Evolutionary conservation across 2,797 vertebrate species (phyloP), one percentile per base, ranked within the genome.

Genomic region (Crocodylus rhombifer): DNA sequence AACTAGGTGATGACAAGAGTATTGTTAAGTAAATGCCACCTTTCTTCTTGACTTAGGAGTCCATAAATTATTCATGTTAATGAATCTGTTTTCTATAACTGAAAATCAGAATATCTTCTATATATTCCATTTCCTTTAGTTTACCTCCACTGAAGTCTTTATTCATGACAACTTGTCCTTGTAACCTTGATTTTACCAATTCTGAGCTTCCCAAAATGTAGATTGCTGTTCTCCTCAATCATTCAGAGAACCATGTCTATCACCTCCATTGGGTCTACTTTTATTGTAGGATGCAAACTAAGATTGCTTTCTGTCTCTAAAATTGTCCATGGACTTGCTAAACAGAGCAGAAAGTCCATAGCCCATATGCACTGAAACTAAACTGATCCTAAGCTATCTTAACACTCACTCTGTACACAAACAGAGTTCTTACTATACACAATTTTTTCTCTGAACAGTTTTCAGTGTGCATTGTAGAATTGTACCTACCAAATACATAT

Each of bases 51-150:
- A 33, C 80, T 67, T 61, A 64, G 12, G 14, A 25, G 87, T 92
- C 7, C 77, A 9, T 69, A 57, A 65, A 80, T 21, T 84, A 21
- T 3, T 64, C 3, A 67, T 56, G 51, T 89, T 62, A 82, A 90
- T 69, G 76, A 84, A 4, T 73, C 3, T 0, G 1, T 10, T 79
- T 84, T 33, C 28, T 20, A 84, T 87, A 89, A 63, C 78, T 94
- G 51, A 6, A 89, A 57, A 93, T 92, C 84, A 65, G 30, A 60
- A 36, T 82, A 81, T 77, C 74, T 8, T 17, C 10, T 91, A 2
- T 84, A 42, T 77, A 77, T 91, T 89, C 92, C 90, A 79, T 82
- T 95, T 77, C 42, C 36, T 15, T 91, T 91, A 36, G 51, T 73
- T 67, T 26, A 51, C 33, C 25, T 80, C 57, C 76, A 9, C 67